phyloP scores from a whole-genome alignment of 1,140 invertebrate genomes.

The Diachasma alloeum region DNA sequence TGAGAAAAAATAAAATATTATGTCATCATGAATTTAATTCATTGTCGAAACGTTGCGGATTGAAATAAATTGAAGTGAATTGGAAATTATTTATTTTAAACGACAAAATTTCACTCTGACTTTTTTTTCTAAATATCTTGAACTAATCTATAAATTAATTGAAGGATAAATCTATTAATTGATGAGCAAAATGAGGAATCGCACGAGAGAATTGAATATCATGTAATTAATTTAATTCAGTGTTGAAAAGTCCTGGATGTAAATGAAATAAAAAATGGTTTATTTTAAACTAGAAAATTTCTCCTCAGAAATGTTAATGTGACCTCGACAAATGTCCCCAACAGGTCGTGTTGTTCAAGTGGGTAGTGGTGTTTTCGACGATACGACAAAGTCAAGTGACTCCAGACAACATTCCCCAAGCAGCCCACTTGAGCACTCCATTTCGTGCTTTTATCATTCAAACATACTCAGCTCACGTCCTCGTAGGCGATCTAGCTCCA shows the following conservation, averaged over 20 bases:
- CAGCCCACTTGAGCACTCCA: slow-evolving; percentile 32
- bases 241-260: neutral
- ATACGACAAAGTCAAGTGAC: slow-evolving; percentile 25
- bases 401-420: slow-evolving; percentile 36
- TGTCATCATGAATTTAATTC: no score
- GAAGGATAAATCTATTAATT: no score
- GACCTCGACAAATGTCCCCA: neutral
- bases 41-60: no score
- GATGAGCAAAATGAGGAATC: no score
- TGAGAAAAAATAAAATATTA: no score
- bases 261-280: neutral
- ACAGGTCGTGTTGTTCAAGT: slow-evolving; percentile 14
- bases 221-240: neutral
- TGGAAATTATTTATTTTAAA: no score
- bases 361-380: neutral
- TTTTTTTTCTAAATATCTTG: no score
- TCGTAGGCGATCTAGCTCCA: slow-evolving; percentile 20
- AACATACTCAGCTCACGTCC: neutral
- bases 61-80: no score
- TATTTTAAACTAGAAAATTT: neutral
- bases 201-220: no score
- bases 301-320: neutral
- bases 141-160: no score
- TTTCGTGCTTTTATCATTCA: slow-evolving; percentile 9
- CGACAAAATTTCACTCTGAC: no score